Base-by-base conservation (phyloP, 2,113 vertebrate species). In the Platichthys stellatus region DNA sequence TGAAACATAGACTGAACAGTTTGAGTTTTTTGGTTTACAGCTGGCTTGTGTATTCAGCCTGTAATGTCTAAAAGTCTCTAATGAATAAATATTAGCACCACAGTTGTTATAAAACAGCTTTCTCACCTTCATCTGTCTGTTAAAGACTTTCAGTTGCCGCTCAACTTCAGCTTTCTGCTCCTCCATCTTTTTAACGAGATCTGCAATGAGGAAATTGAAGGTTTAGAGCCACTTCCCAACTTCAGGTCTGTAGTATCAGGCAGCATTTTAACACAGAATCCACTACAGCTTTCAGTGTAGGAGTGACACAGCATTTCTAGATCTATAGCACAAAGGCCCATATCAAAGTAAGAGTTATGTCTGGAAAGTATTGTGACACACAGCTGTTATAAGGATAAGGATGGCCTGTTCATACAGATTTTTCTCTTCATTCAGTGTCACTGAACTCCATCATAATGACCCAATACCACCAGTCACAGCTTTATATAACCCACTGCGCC, bases 91-190 rank as follows among this genome's bases (percentile, higher is more conserved):
- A 15, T 8, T 9, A 15, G 8, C 15, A 63, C 23, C 35, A 61
- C 56, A 69, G 43, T 47, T 6, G 1, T 45, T 66, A 21, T 13
- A 20, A 73, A 35, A 21, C 1, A 47, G 63, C 21, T 59, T 24
- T 62, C 87, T 74, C 84, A 98, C 98, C 97, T 98, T 99, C 83
- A 98, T 96, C 80, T 97, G 96, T 83, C 96, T 96, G 7, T 81
- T 95, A 28, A 97, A 87, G 49, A 92, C 80, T 88, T 97, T 99
- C 40, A 97, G 88, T 65, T 99, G 97, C 81, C 93, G 95, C 80
- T 99, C 98, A 77, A 94, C 78, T 56, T 98, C 97, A 72, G 85
- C 85, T 62, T 99, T 99, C 83, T 98, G 97, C 60, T 97, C 96
- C 84, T 98, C 96, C 80, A 98, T 82, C 78, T 96, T 97, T 90